Conservation (phyloP, 2,797 vertebrate genomes). For the Leptatherina wallacei region DNA sequence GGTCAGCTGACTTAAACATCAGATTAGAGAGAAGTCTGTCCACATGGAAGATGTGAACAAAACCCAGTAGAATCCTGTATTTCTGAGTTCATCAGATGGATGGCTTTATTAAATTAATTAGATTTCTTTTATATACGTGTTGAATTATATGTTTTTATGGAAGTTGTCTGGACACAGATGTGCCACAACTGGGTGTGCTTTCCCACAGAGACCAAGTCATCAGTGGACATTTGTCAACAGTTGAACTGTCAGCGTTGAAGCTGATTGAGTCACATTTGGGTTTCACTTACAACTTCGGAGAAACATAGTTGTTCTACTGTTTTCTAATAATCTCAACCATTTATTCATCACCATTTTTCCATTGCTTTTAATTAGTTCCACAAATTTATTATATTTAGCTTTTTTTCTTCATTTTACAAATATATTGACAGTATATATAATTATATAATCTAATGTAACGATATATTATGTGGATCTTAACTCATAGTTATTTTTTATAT, state of each 20-base stretch:
- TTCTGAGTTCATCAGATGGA: background rate
- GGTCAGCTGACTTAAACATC: slow-evolving; percentile 83
- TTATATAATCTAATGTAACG: background rate
- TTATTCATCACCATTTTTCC: background rate
- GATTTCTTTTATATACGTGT: background rate
- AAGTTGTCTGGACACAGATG: background rate
- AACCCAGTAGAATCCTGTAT: background rate
- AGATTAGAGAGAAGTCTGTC: no score
- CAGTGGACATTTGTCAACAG: background rate
- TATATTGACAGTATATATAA: background rate
- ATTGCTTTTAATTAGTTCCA: background rate
- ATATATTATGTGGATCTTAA: background rate
- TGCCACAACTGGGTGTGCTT: background rate
- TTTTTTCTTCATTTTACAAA: background rate
- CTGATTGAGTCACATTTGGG: background rate
- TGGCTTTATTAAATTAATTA: background rate
- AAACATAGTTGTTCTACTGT: background rate
- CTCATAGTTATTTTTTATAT: background rate
- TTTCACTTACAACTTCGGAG: background rate
- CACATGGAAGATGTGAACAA: background rate
- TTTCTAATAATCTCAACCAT: background rate
- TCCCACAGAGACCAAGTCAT: background rate
- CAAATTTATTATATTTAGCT: background rate
- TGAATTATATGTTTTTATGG: background rate
- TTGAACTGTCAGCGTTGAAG: background rate